phyloP scores from a whole-genome alignment of 2,113 vertebrate genomes.

The Xerus inauris region DNA sequence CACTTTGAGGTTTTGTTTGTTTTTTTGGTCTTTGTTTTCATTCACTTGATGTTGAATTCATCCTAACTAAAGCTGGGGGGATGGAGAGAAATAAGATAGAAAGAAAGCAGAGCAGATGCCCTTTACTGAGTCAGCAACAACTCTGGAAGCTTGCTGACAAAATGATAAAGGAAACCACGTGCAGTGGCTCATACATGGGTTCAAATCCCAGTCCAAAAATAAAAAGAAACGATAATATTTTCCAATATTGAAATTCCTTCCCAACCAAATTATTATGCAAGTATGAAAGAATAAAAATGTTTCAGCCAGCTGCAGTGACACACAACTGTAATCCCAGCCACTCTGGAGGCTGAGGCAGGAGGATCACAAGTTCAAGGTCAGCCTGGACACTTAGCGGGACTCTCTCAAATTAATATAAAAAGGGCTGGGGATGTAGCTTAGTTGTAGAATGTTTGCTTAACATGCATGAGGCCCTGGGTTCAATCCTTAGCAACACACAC shows the following conservation, averaged over 20 bases:
- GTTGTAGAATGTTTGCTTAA: too few relatives aligned
- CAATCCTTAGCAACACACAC: too few relatives aligned
- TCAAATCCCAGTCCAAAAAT: too few relatives aligned
- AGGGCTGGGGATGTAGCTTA: too few relatives aligned
- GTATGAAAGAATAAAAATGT: background rate
- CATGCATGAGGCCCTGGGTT: too few relatives aligned
- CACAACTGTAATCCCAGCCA: too few relatives aligned
- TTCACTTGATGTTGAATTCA: background rate
- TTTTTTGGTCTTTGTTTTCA: background rate
- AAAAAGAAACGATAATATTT: background rate
- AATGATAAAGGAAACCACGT: background rate
- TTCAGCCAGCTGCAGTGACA: background rate
- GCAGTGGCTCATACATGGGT: too few relatives aligned
- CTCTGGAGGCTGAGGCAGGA: too few relatives aligned
- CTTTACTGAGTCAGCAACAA: background rate
- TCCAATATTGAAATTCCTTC: background rate
- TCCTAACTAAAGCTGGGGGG: background rate
- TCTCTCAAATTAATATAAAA: too few relatives aligned
- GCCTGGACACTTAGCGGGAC: too few relatives aligned
- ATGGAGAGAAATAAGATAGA: background rate
- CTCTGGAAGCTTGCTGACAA: background rate
- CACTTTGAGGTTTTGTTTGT: background rate
- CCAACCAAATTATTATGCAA: background rate
- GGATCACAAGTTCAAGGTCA: too few relatives aligned
- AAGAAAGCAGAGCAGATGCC: background rate